A percentile compares a stretch with the other conserved stretches of the same genome.
phyloP scores from a whole-genome alignment of 2,113 vertebrate genomes.

The Grallaria varia region DNA sequence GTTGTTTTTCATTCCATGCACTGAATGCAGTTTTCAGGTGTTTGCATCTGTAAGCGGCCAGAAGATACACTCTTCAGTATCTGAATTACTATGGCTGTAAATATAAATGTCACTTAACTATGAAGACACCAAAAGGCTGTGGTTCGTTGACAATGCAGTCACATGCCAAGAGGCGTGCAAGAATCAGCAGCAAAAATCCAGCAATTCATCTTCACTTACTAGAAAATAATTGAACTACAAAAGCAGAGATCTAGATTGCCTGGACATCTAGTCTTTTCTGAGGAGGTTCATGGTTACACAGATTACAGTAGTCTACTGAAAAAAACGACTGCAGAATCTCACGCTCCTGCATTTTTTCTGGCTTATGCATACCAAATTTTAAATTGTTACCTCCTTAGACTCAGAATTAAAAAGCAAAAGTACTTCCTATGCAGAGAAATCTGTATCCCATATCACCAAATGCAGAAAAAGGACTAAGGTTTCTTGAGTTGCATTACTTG shows the following conservation, averaged over 20 bases:
- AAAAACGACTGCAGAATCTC: background rate
- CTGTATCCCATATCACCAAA: background rate
- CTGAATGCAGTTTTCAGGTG: background rate
- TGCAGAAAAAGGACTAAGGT: background rate
- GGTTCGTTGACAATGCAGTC: background rate
- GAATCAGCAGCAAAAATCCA: background rate
- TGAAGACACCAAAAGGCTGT: background rate
- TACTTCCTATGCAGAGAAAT: background rate
- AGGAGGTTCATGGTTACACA: background rate
- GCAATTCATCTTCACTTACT: background rate
- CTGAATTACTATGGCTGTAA: background rate
- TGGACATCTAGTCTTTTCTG: background rate
- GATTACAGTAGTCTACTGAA: background rate
- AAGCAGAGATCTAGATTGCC: background rate
- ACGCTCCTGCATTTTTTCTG: background rate
- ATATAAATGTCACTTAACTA: background rate
- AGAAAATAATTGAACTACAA: background rate
- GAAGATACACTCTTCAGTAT: background rate
- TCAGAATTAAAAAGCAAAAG: background rate
- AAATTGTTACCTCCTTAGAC: background rate
- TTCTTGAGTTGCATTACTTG: background rate
- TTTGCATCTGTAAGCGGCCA: background rate
- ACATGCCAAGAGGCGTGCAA: background rate
- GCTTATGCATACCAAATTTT: background rate
- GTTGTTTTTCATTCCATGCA: background rate